Evolutionary conservation across 2,797 vertebrate species (phyloP).

Genomic region (Bothrops alternatus): DNA sequence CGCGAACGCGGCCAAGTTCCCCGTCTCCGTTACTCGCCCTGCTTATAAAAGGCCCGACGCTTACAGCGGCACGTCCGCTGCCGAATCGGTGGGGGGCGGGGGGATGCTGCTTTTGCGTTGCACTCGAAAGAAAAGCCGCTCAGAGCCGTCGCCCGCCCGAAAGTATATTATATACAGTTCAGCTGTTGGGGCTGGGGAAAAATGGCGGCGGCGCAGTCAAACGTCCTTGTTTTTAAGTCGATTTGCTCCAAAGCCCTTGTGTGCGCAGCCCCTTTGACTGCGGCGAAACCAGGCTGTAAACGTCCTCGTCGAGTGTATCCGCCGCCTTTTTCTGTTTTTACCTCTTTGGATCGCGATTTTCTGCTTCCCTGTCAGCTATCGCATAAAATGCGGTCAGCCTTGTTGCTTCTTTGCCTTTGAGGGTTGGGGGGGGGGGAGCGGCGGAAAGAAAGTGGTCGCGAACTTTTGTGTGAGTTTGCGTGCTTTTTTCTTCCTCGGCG

Average conservation of each 20-base stretch:
- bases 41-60: not conserved
- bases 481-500: not conserved
- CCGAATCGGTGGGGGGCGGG: not conserved
- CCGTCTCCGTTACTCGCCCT: not conserved
- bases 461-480: not conserved
- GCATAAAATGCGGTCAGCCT: not conserved
- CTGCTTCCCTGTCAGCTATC: not conserved
- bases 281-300: not conserved
- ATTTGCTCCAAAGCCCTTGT: too few relatives aligned
- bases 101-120: not conserved
- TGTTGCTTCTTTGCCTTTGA: not conserved
- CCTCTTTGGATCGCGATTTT: not conserved
- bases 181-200: not conserved
- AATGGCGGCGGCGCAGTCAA: not conserved
- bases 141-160: not conserved
- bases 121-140: not conserved
- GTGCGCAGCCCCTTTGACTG: not conserved
- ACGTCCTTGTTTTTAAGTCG: not conserved
- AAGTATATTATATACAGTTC: not conserved
- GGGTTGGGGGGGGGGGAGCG: rapidly evolving
- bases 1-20: not conserved
- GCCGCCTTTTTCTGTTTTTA: not conserved
- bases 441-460: not conserved
- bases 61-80: not conserved
- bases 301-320: not conserved